A percentile compares a stretch with the other conserved stretches of the same genome.
Conservation (phyloP, 2,797 vertebrate genomes). For the Sebastes miniatus region DNA sequence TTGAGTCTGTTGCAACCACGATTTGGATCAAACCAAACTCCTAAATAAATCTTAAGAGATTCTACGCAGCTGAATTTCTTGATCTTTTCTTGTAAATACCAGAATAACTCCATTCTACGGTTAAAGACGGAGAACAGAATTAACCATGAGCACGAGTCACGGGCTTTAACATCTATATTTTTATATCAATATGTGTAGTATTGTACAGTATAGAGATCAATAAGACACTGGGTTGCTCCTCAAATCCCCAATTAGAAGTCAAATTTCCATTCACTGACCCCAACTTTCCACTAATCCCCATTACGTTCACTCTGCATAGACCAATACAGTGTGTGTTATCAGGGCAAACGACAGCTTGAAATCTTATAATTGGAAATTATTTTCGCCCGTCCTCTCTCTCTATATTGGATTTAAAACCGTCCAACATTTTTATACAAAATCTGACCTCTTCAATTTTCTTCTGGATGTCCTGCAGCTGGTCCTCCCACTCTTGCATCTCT, state of each 20-base stretch:
- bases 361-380: background rate
- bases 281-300: background rate
- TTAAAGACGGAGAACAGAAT: background rate
- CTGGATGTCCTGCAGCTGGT: conserved; percentile 96
- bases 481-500: conserved; percentile 97
- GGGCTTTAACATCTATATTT: background rate
- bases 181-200: background rate
- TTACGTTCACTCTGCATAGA: too few species aligned
- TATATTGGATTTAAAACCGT: background rate
- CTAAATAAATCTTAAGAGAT: background rate
- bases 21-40: background rate
- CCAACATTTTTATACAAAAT: background rate
- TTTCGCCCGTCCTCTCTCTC: background rate
- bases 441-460: conserved; percentile 96
- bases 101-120: background rate
- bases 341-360: background rate
- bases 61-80: background rate
- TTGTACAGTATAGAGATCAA: background rate
- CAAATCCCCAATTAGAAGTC: background rate
- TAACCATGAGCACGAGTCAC: background rate
- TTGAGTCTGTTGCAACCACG: background rate
- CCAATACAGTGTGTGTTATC: background rate
- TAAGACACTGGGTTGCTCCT: background rate
- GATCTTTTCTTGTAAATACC: background rate
- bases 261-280: background rate